phyloP scores from a whole-genome alignment of 2,797 vertebrate species.

The Cryptoblepharus egeriae region DNA sequence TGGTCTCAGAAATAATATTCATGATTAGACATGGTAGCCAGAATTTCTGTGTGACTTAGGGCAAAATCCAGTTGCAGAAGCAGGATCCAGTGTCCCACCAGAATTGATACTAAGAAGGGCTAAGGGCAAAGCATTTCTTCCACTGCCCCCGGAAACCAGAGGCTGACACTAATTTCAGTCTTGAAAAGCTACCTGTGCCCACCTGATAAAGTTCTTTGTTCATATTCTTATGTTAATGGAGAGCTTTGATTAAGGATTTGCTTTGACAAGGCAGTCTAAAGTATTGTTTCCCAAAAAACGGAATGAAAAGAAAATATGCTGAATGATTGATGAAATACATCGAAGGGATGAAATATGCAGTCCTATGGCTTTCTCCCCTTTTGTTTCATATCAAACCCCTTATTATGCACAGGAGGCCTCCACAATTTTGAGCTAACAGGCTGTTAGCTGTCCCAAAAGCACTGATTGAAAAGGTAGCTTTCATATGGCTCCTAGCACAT shows the following conservation, averaged over 20 bases:
- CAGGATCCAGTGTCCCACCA: too few species aligned
- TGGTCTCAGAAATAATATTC: too few species aligned
- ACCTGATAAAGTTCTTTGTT: background rate
- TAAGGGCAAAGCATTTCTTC: too few species aligned
- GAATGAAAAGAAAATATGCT: background rate
- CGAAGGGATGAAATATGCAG: constrained; percentile 51
- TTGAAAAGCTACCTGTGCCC: background rate
- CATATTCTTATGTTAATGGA: background rate
- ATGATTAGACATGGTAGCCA: too few species aligned
- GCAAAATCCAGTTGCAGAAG: too few species aligned
- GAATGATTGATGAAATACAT: constrained; percentile 53
- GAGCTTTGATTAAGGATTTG: constrained; percentile 24
- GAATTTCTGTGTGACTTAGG: too few species aligned
- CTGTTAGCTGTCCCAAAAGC: constrained; percentile 46
- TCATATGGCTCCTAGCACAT: constrained; percentile 47
- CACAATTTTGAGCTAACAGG: constrained; percentile 16
- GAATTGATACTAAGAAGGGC: too few species aligned
- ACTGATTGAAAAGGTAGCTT: constrained; percentile 57
- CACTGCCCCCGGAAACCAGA: too few species aligned
- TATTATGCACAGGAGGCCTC: constrained; percentile 50
- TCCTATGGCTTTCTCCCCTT: constrained; percentile 42
- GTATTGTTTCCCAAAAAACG: too few species aligned
- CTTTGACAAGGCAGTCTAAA: too few species aligned
- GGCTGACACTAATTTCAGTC: background rate
- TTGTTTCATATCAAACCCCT: constrained; percentile 48